phyloP scores from a whole-genome alignment of 2,797 vertebrate species.

The Tangara arthus region DNA sequence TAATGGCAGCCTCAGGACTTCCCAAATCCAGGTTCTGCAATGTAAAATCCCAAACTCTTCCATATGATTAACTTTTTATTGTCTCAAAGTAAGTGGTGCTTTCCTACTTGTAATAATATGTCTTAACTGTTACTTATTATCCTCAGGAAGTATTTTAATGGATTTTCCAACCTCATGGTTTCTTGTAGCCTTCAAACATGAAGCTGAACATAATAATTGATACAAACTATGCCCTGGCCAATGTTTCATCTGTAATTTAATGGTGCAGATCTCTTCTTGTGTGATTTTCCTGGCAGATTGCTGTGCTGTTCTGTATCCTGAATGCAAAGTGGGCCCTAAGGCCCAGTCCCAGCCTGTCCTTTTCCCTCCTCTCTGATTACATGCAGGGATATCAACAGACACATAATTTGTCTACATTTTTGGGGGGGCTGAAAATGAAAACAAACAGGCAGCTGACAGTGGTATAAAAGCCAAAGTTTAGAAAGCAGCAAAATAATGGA shows the following conservation, averaged over 20 bases:
- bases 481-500: background rate
- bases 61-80: background rate
- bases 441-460: background rate
- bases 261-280: background rate
- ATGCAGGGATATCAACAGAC: background rate
- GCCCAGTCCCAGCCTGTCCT: background rate
- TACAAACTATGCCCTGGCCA: background rate
- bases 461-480: background rate
- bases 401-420: background rate
- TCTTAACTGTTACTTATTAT: background rate
- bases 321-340: background rate
- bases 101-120: background rate
- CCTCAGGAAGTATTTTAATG: background rate
- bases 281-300: background rate
- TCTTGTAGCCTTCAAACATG: background rate
- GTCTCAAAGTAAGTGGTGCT: background rate
- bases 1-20: background rate
- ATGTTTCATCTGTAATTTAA: background rate
- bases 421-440: background rate
- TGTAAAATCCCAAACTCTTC: background rate
- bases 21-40: background rate
- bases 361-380: background rate
- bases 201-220: background rate
- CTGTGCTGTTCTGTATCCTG: background rate
- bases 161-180: background rate